Base-by-base conservation (phyloP, 2,888 invertebrate species). In the Macropis europaea region DNA sequence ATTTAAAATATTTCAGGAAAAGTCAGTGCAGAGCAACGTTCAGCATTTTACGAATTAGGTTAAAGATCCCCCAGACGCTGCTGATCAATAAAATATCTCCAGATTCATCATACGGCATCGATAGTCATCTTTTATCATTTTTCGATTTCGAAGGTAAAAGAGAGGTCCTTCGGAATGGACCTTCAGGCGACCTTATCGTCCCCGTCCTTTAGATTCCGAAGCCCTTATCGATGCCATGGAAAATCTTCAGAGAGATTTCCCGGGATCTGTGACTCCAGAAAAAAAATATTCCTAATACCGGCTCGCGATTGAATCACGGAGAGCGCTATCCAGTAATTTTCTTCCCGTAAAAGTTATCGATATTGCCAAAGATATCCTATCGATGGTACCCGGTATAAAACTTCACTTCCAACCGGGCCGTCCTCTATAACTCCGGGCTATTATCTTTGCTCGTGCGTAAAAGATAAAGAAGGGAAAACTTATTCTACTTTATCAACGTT, bases 341-440 rank as follows among this genome's bases (percentile, higher is more conserved):
- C 56, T 57, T 68, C 24, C 60, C 43, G 42, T 40, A 56, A 56
- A 79, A 76, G 62, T 77, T 79, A 79, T 76, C 71, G 79, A 74
- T 79, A 79, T 76, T 76, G 43, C 74, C 60, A 28, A 15, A 57
- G 74, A 76, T 74, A 63, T n/a, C 38, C 57, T 71, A 79, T 79
- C 74, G 68, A 63, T 45, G 45, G 19, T 48, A 43, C 60, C 57
- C 59, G 42, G 62, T 67, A 74, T 66, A 62, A 61, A 72, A 61
- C 61, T 69, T 42, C 62, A 30, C 56, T 38, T 36, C 59, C 36
- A 30, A 17, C 15, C 34, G 42, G 15, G 6, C 36, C 47, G 40
- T 36, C 28, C 30, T 50, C 61, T 54, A 61, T 69, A 79, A 62
- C 52, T 63, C 45, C 34, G 28, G 34, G 60, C 54, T 61, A 64